Evolutionary conservation across 2,888 invertebrate species (phyloP), one percentile per base, ranked within the genome.

Genomic region (Stenurella melanura): DNA sequence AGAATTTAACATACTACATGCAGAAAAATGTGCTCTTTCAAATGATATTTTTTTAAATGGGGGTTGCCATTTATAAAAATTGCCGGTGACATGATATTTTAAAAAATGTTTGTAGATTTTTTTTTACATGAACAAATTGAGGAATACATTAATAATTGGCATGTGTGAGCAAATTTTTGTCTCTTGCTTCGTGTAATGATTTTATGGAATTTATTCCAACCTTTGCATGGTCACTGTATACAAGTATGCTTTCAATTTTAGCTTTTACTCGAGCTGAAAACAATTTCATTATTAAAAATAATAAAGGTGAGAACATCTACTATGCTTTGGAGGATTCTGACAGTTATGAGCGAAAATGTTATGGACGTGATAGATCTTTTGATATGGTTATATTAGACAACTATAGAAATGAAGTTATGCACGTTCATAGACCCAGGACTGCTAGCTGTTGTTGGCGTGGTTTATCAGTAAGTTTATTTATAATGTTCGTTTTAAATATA

Each of bases 321-420:
- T 94, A 93, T 84, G 95, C 96, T 10, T 93, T 93, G 15, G 97
- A 97, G 89, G 95, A 97, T 79, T 96, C 95, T 72, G 95, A 95
- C 87, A 95, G 96, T 86, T 95, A 95, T 85, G 95, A 95, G 0
- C 92, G 97, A 85, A 95, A 95, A 87, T 96, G 95, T 86, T 95
- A 96, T 86, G 97, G 98, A 0, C 93, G 95, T 0, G 88, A 92
- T 74, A 93, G 97, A 58, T 95, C 96, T 0, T 97, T 97, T 87
- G 96, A 96, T 84, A 95, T 98, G 93, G 95, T 94, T 89, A 93
- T 98, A 75, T 91, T 95, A 87, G 97, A 98, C 88, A 94, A 94
- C 88, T 93, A 92, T 83, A 93, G 93, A 81, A 94, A 94, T 85
- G 96, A 98, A 92, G 94, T 98, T 50, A 95, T 98, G 83, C 96